phyloP scores from a whole-genome alignment of 2,888 invertebrate genomes.

The Agrilus cyanescens region DNA sequence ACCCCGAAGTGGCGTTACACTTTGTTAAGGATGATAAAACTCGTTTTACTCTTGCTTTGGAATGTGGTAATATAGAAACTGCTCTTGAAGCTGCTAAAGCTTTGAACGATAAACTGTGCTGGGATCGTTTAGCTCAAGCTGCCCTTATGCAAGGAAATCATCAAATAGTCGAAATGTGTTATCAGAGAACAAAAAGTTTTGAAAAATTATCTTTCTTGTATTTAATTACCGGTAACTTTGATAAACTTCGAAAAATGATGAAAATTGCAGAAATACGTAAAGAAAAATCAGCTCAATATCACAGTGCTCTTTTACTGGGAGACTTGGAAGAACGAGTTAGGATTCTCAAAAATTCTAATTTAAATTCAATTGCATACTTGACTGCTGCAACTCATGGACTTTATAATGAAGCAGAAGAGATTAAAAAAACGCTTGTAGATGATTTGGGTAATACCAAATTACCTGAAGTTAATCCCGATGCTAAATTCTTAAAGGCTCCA shows the following conservation, averaged over 20 bases:
- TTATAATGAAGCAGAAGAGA: slow-evolving; percentile 61
- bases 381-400: slow-evolving; percentile 90
- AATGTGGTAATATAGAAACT: slow-evolving; percentile 97
- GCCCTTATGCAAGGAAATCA: slow-evolving; percentile 91
- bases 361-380: slow-evolving; percentile 78
- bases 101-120: slow-evolving; percentile 86
- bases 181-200: slow-evolving; percentile 98
- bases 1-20: slow-evolving; percentile 96
- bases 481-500: slow-evolving; percentile 73
- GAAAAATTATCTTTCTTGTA: slow-evolving; percentile 97
- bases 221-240: slow-evolving; percentile 94
- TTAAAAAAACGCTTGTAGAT: slow-evolving; percentile 54
- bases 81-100: slow-evolving; percentile 93
- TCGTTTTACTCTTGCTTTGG: slow-evolving; percentile 85
- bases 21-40: slow-evolving; percentile 99
- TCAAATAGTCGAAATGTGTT: slow-evolving; percentile 97
- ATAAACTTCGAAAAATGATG: slow-evolving; percentile 96
- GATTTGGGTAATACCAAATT: slow-evolving; percentile 30
- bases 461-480: slow-evolving; percentile 63
- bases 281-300: slow-evolving; percentile 93
- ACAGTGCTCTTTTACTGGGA: slow-evolving; percentile 84
- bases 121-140: slow-evolving; percentile 91
- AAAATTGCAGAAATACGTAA: slow-evolving; percentile 98
- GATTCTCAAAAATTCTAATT: slow-evolving; percentile 63
- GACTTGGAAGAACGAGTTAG: slow-evolving; percentile 83